Base-by-base conservation (phyloP, 2,888 invertebrate genomes). In the Pardosa pseudoannulata region DNA sequence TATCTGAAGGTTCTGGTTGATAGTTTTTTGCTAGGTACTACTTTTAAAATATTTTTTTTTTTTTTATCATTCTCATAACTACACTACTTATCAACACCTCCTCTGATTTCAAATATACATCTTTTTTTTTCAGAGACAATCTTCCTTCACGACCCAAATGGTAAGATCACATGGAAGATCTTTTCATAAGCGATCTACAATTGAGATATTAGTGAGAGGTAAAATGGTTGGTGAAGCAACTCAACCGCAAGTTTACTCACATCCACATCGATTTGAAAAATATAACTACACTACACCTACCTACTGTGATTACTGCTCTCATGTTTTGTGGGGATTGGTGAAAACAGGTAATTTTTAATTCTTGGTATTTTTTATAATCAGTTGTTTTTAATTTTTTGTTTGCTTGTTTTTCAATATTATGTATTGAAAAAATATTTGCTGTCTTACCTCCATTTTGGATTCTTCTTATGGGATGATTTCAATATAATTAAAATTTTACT, bases 291-390 rank as follows among this genome's bases (percentile, higher is more conserved):
- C 96, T 0, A 96, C 96, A 6, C 96, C 96, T 46, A 95, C 96
- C 1, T 95, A 96, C 91, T 98, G 98, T 92, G 97, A 97, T 93
- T 95, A 95, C 90, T 98, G 98, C 92, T 94, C 95, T 39, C 96
- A 96, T 91, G 93, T 97, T 88, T 93, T 98, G 71, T 98, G 97
- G 97, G 97, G 97, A 16, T 96, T 97, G 76, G 96, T 97, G 75
- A 96, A 96, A 93, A 95, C 92, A 89, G 92, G 92, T 91, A 89
- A 80, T 32, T n/a, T n/a, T n/a, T 71, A n/a, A 36, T 7, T 16
- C 16, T 50, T 50, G n/a, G n/a, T 19, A 50, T 50, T 3, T 50
- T 50, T 16, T 16, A 13, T 19, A 0, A 3, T 19, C 50, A 28
- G 92, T 91, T 88, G 79, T 32, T n/a, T n/a, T n/a, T 71, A n/a